phyloP scores from a whole-genome alignment of 2,888 invertebrate species.

The Drosophila merina region DNA sequence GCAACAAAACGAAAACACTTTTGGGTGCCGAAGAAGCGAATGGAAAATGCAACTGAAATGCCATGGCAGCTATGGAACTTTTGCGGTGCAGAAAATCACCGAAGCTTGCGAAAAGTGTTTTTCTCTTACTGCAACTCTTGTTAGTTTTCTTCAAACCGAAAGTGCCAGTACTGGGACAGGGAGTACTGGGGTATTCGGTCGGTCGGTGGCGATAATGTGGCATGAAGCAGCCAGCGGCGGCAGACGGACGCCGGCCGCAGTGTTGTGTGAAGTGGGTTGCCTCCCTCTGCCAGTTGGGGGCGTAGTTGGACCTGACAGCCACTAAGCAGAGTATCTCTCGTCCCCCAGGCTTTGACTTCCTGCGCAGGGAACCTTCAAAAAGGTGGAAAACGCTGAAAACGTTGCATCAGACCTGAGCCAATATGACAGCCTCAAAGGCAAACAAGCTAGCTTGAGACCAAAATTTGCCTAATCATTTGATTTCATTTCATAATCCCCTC shows the following conservation, averaged over 20 bases:
- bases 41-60: constrained; percentile 52
- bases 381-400: constrained; percentile 1
- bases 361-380: constrained; percentile 12
- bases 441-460: not conserved
- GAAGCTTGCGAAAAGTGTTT: constrained; percentile 72
- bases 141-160: constrained; percentile 34
- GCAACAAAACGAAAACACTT: constrained; percentile 59
- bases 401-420: constrained; percentile 21
- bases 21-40: constrained; percentile 44
- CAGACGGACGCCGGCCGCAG: constrained; percentile 47
- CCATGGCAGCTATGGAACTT: constrained; percentile 44
- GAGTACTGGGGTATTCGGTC: constrained; percentile 52
- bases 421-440: not conserved
- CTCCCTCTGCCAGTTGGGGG: constrained; percentile 28
- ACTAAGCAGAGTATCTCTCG: constrained; percentile 34
- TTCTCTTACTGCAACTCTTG: constrained; percentile 41
- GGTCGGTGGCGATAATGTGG: constrained; percentile 59
- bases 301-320: constrained; percentile 30
- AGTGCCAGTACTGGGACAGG: constrained; percentile 18
- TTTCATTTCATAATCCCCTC: not conserved
- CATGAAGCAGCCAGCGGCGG: constrained; percentile 38
- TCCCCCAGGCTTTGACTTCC: constrained; percentile 37
- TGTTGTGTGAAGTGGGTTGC: constrained; percentile 72
- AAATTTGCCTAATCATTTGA: not conserved
- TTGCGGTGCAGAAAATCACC: constrained; percentile 65